Base-by-base conservation (phyloP, 2,888 invertebrate genomes). In the Drosophila anomalata region DNA sequence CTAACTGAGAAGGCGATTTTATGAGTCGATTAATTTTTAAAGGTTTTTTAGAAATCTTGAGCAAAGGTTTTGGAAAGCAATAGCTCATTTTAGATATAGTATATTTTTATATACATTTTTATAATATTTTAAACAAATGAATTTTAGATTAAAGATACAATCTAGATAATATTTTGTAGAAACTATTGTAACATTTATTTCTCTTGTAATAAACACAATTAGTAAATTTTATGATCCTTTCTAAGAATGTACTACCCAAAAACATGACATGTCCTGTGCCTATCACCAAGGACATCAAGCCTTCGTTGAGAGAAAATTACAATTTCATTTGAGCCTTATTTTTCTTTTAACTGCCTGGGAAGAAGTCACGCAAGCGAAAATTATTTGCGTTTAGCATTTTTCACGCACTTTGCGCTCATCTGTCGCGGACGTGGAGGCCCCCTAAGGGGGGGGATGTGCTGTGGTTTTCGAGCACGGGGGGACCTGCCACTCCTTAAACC, bases 321-420 rank as follows among this genome's bases (percentile, higher is more conserved):
- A 33, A 46, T 53, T 58, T 53, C 14, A 59, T 53, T 69, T 50
- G 7, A 17, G 61, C 8, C 41, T 12, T 2, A 33, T 44, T 29
- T 52, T 17, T 22, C 2, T 36, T 52, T n/a, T 24, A 4, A 54
- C 26, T 26, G 55, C 65, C 54, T 66, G 65, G 65, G 39, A 56
- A 70, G 62, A 65, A 76, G 68, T 73, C 77, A 71, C 77, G 76
- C 76, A 81, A 79, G 56, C 55, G 66, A 67, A 54, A 73, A 73
- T 56, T 68, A 68, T 56, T 52, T 36, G 52, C 50, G 58, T 52
- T 73, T 73, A 80, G 68, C 67, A 77, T 71, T 80, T 82, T 83
- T 78, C 80, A 79, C 69, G 80, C 80, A 79, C 61, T 61, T 65
- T 70, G 79, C 62, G 54, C 44, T 52, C 66, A 55, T 44, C 22